phyloP scores from a whole-genome alignment of 2,888 invertebrate genomes.

The Muschampia plurimacula region DNA sequence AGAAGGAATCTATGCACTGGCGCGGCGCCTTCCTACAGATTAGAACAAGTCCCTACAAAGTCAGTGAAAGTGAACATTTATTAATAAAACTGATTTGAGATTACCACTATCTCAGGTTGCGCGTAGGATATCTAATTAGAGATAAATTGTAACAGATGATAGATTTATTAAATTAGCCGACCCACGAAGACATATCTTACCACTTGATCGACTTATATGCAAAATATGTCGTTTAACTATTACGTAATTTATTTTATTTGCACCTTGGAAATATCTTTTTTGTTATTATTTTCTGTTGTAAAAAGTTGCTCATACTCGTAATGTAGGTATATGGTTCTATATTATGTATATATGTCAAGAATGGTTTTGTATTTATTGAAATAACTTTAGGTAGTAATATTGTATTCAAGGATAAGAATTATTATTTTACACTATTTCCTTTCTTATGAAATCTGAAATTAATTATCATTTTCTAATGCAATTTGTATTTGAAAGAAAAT shows the following conservation, averaged over 20 bases:
- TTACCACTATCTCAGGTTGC: slow-evolving; percentile 30
- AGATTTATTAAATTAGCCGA: slow-evolving; percentile 36
- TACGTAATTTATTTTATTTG: slow-evolving; percentile 1
- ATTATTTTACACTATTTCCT: too few species aligned
- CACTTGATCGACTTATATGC: slow-evolving; percentile 12
- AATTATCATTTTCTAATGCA: too few species aligned
- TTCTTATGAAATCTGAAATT: too few species aligned
- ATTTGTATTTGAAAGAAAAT: too few species aligned
- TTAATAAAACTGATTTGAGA: slow-evolving; percentile 38
- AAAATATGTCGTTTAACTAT: slow-evolving; percentile 7
- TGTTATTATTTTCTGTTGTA: background rate
- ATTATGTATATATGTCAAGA: too few species aligned
- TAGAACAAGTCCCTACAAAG: slow-evolving; percentile 26
- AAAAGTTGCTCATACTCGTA: background rate
- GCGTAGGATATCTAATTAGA: slow-evolving; percentile 36
- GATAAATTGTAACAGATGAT: slow-evolving; percentile 30
- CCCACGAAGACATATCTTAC: slow-evolving; percentile 19
- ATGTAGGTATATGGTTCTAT: too few species aligned
- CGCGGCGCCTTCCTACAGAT: slow-evolving; percentile 33
- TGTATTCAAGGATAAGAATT: too few species aligned
- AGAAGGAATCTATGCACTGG: slow-evolving; percentile 19
- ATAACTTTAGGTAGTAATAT: too few species aligned
- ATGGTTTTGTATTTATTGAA: too few species aligned
- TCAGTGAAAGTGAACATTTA: slow-evolving; percentile 37
- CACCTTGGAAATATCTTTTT: background rate